These are phyloP conservation scores for Homarus gammarus DNA, from an alignment of 2,888 invertebrate genomes.

Conservation along the genomic window DNA sequence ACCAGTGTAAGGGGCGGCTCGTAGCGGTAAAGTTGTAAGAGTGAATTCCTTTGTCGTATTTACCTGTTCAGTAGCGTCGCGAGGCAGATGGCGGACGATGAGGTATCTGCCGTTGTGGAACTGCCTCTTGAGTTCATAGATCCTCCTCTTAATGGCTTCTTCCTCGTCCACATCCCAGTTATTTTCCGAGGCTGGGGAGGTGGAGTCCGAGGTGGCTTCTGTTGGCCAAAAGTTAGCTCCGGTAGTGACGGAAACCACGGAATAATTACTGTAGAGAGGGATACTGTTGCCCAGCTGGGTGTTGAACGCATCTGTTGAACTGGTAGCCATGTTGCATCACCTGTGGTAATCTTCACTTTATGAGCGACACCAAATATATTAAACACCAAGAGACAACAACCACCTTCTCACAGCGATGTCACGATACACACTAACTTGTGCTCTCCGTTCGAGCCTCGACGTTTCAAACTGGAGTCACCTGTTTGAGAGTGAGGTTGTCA, in stretches of 20 bases:
- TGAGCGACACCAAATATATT: not conserved
- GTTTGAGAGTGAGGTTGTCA: constrained; percentile 11
- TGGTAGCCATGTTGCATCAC: constrained; percentile 62
- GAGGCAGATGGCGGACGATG: constrained; percentile 79
- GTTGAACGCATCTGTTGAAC: constrained; percentile 70
- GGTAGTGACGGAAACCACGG: constrained; percentile 70
- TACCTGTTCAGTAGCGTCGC: constrained; percentile 80
- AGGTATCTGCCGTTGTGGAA: constrained; percentile 80
- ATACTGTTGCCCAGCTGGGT: constrained; percentile 31
- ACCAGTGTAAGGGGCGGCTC: too few species aligned
- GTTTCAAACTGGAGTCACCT: constrained; percentile 56
- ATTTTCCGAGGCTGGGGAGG: constrained; percentile 20
- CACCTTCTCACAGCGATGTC: constrained; percentile 25
- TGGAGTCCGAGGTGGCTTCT: constrained; percentile 53
- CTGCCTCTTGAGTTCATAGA: constrained; percentile 78
- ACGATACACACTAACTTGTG: constrained; percentile 57
- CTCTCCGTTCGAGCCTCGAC: constrained; percentile 38
- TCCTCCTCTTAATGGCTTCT: constrained; percentile 78
- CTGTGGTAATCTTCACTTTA: not conserved
- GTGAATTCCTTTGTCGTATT: constrained; percentile 68
- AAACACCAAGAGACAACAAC: not conserved
- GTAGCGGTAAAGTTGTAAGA: too few species aligned
- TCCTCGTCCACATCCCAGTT: constrained; percentile 75
- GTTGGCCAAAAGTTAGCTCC: constrained; percentile 59
- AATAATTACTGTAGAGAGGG: constrained; percentile 60